These are phyloP conservation scores for Lutjanus erythropterus DNA, from an alignment of 2,113 vertebrate species.

Conservation along the genomic window DNA sequence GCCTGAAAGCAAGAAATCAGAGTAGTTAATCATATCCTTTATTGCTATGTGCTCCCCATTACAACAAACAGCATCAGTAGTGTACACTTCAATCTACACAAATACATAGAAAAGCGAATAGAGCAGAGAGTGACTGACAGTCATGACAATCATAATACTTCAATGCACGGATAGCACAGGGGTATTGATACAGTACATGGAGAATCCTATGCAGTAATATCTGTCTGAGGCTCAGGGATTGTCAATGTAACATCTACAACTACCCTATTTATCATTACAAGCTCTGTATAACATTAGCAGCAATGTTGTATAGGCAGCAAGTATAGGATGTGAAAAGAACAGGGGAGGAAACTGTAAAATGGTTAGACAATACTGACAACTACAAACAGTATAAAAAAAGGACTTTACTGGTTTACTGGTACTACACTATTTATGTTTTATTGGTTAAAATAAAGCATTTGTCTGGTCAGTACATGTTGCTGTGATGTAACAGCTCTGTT, in stretches of 20 bases:
- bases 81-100: constrained; percentile 88
- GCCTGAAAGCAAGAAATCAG: neutral
- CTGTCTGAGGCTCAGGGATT: constrained; percentile 87
- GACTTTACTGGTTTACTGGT: constrained; percentile 47
- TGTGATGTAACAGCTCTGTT: constrained; percentile 49
- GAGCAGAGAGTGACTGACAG: constrained; percentile 71
- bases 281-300: constrained; percentile 83
- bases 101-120: constrained; percentile 82
- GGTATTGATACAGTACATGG: constrained; percentile 68
- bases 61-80: constrained; percentile 95
- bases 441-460: constrained; percentile 70
- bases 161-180: constrained; percentile 56
- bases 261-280: constrained; percentile 77
- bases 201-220: constrained; percentile 68
- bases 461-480: constrained; percentile 58
- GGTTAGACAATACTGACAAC: constrained; percentile 52
- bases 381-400: constrained; percentile 63
- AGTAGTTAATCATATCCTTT: constrained; percentile 80
- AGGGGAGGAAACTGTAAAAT: constrained; percentile 51
- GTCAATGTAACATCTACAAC: constrained; percentile 76
- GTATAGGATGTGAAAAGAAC: constrained; percentile 54
- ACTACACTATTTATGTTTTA: constrained; percentile 57
- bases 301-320: constrained; percentile 79
- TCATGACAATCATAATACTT: constrained; percentile 73
- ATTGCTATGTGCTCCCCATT: constrained; percentile 93